A percentile compares a stretch with the other conserved stretches of the same genome.
Evolutionary conservation across 2,888 invertebrate species (phyloP).

Genomic region (Galerucella calmariensis): DNA sequence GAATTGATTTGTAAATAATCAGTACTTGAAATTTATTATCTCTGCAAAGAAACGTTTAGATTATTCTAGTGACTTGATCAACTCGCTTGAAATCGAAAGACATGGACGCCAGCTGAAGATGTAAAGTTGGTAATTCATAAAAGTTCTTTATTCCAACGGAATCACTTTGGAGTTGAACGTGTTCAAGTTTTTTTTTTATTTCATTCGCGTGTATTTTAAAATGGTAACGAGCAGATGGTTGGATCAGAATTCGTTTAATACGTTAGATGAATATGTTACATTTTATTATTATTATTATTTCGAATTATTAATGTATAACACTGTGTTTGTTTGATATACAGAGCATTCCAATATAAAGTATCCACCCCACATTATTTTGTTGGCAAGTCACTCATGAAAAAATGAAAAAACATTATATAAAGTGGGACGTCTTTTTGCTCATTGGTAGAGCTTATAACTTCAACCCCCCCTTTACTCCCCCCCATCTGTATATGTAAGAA

Average conservation of each 20-base stretch:
- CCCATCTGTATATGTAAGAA: no score
- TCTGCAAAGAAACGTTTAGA: background rate
- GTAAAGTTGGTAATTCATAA: background rate
- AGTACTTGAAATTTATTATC: background rate
- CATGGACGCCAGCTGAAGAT: background rate
- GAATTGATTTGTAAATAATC: background rate
- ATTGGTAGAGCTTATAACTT: no score
- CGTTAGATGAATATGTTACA: background rate
- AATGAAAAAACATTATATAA: no score
- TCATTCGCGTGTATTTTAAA: background rate
- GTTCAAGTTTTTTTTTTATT: background rate
- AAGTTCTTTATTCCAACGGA: constrained; percentile 18
- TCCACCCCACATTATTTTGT: no score
- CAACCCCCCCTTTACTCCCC: no score
- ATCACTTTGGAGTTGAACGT: background rate
- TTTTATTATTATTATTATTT: no score
- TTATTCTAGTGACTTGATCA: background rate
- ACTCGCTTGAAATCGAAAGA: background rate
- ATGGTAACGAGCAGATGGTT: background rate
- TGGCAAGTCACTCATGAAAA: no score
- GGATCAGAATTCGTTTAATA: background rate
- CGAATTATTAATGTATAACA: no score
- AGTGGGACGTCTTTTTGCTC: no score
- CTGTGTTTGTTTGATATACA: no score
- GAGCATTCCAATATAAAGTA: no score